Evolutionary conservation across 2,113 vertebrate genomes (phyloP).

Genomic region (Phylloscopus trochiloides): DNA sequence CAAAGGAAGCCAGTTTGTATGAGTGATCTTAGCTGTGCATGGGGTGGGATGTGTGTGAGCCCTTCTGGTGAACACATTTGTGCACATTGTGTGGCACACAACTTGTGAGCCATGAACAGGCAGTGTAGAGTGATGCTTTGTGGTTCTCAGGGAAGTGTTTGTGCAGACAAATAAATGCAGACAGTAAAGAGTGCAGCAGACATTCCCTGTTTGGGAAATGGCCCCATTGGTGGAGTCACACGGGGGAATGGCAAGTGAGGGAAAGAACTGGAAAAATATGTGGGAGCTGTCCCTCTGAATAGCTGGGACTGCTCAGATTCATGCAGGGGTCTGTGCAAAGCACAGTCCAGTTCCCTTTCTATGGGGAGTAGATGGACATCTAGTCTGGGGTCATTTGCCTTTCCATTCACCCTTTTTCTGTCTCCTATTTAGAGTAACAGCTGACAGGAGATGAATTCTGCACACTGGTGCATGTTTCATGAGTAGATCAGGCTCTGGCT

Average conservation of each 20-base stretch:
- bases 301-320: not conserved
- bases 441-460: not conserved
- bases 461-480: not conserved
- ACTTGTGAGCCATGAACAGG: accelerated
- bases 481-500: not conserved
- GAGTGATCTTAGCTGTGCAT: not conserved
- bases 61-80: not conserved
- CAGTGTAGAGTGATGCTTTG: accelerated
- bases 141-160: not conserved
- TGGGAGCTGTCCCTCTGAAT: not conserved
- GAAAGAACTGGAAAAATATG: not conserved
- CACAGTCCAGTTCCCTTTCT: not conserved
- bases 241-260: not conserved
- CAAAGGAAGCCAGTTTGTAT: not conserved
- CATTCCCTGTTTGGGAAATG: not conserved
- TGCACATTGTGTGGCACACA: accelerated
- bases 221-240: not conserved
- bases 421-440: not conserved
- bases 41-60: not conserved
- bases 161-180: not conserved
- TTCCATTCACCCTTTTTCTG: not conserved
- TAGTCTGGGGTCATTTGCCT: not conserved
- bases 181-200: not conserved
- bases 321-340: not conserved
- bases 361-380: not conserved